A percentile compares a stretch with the other conserved stretches of the same genome.
These are phyloP conservation scores for Emydocephalus ijimae DNA, from an alignment of 2,113 vertebrate genomes.

Conservation along the genomic window DNA sequence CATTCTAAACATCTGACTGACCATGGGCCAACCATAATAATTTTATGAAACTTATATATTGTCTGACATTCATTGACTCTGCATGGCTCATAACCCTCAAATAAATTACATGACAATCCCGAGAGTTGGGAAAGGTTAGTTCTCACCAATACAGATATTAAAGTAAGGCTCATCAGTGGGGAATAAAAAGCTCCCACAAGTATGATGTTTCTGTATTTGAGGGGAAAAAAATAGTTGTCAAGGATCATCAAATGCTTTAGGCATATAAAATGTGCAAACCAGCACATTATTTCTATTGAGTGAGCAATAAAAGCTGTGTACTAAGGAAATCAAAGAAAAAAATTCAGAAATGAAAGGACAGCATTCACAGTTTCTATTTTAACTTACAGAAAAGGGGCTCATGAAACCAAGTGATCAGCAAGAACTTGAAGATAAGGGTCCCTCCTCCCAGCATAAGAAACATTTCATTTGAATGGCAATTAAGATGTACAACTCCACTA, in stretches of 20 bases:
- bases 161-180: neutral
- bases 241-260: slow-evolving; percentile 36
- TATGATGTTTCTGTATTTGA: slow-evolving; percentile 24
- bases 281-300: slow-evolving; percentile 49
- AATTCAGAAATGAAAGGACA: slow-evolving; percentile 40
- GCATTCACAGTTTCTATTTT: slow-evolving; percentile 45
- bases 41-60: neutral
- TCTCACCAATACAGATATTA: neutral
- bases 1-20: neutral
- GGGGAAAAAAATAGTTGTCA: slow-evolving; percentile 31
- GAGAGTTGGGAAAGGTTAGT: neutral
- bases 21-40: neutral
- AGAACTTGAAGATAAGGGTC: slow-evolving; percentile 43
- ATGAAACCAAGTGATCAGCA: slow-evolving; percentile 52
- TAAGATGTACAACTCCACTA: slow-evolving; percentile 25
- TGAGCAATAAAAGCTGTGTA: slow-evolving; percentile 49
- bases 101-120: neutral
- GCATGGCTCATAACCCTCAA: neutral
- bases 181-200: neutral
- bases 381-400: slow-evolving; percentile 25
- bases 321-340: slow-evolving; percentile 33
- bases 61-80: neutral
- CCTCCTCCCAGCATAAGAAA: slow-evolving; percentile 42
- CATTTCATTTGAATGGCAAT: slow-evolving; percentile 54
- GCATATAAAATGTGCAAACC: slow-evolving; percentile 39